A percentile compares a stretch with the other conserved stretches of the same genome.
phyloP scores from a whole-genome alignment of 1,140 invertebrate species.

The Physella acuta region DNA sequence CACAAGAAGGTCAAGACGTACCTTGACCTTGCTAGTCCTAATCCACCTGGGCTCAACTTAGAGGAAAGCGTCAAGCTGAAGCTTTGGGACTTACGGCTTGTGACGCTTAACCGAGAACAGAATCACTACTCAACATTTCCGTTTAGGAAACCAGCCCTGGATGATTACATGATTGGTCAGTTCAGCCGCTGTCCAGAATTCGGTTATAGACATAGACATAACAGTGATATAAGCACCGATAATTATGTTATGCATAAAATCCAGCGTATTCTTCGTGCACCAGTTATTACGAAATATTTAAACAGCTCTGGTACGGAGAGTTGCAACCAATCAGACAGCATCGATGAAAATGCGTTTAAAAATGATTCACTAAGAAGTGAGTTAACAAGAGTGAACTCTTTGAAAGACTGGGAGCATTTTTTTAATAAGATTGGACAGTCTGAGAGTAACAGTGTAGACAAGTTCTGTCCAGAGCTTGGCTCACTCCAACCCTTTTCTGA shows the following conservation, averaged over 20 bases:
- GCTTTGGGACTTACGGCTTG: constrained; percentile 17
- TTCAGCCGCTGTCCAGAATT: neutral
- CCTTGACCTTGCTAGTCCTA: neutral
- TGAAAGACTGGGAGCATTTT: neutral
- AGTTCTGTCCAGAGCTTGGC: neutral
- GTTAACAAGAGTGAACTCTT: too few species aligned
- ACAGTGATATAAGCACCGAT: constrained; percentile 20
- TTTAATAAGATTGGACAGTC: neutral
- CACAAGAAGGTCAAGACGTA: neutral
- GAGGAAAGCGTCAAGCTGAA: constrained; percentile 15
- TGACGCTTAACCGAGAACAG: constrained; percentile 5
- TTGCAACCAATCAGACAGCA: neutral
- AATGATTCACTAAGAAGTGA: neutral
- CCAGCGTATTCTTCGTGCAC: neutral
- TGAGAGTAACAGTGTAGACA: neutral
- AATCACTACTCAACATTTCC: constrained; percentile 25
- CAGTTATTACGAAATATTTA: neutral
- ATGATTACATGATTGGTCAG: neutral
- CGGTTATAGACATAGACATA: constrained; percentile 3
- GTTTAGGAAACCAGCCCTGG: neutral
- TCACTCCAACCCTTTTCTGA: too few species aligned
- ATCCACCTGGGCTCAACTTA: neutral
- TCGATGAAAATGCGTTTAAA: neutral
- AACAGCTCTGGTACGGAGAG: neutral
- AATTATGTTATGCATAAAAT: constrained; percentile 9